These are phyloP conservation scores for Chamaetylas fuelleborni DNA, from an alignment of 2,113 vertebrate genomes.

Conservation along the genomic window DNA sequence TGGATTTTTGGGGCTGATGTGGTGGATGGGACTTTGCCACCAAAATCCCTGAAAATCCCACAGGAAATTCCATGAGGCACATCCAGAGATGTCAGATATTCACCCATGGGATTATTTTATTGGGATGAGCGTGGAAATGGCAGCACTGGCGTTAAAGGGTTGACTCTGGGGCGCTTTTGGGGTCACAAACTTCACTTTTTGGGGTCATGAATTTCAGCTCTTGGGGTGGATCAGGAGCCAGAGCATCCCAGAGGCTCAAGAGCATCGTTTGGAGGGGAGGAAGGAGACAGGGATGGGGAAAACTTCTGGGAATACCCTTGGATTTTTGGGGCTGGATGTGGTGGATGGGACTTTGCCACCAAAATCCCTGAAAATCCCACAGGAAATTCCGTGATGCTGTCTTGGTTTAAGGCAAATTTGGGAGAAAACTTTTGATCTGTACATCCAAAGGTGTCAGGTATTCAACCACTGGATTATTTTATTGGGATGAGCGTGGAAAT, in stretches of 20 bases:
- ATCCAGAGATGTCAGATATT: rapidly evolving
- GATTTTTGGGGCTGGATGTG: not conserved
- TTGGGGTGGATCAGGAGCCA: not conserved
- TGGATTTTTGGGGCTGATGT: not conserved
- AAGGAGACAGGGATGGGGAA: rapidly evolving
- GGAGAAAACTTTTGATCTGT: too few relatives aligned
- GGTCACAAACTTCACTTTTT: rapidly evolving
- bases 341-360: not conserved
- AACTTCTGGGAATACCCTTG: not conserved
- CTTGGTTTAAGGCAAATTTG: too few relatives aligned
- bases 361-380: too few relatives aligned
- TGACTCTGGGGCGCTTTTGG: not conserved
- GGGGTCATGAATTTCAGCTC: not conserved
- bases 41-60: too few relatives aligned
- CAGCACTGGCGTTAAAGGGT: too few relatives aligned
- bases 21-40: not conserved
- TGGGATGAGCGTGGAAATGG: not conserved
- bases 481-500: too few relatives aligned
- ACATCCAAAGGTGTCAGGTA: too few relatives aligned
- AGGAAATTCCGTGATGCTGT: too few relatives aligned
- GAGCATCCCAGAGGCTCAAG: not conserved
- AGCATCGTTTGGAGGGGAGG: not conserved
- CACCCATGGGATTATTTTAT: not conserved
- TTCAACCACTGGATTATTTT: too few relatives aligned
- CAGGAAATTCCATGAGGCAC: rapidly evolving